Percentiles rank a stretch among this genome's conserved stretches.
Evolutionary conservation across 2,888 invertebrate genomes (phyloP).

Genomic region (Argyresthia goedartella): DNA sequence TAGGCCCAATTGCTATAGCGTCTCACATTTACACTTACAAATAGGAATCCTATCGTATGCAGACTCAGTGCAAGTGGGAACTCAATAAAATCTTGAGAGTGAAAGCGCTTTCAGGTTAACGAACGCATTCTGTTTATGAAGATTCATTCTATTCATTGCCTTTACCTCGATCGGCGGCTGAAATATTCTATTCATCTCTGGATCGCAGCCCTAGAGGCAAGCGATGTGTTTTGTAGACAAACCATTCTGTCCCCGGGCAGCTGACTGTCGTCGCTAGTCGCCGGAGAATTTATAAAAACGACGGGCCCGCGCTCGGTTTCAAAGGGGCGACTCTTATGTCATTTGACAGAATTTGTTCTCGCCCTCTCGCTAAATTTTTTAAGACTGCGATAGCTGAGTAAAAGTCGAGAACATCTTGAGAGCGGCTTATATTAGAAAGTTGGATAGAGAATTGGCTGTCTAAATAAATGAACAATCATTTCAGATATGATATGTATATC

Average conservation of each 20-base stretch:
- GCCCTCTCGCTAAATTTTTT: not conserved
- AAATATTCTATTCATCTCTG: slow-evolving; percentile 26
- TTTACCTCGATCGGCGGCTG: slow-evolving; percentile 10
- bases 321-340: not conserved
- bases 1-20: too few relatives aligned
- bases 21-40: too few relatives aligned
- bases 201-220: slow-evolving; percentile 23
- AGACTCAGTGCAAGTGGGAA: too few relatives aligned
- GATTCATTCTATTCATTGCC: slow-evolving; percentile 20
- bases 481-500: too few relatives aligned
- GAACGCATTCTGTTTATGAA: slow-evolving; percentile 18
- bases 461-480: too few relatives aligned
- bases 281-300: slow-evolving; percentile 35
- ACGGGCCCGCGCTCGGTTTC: slow-evolving; percentile 2
- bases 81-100: too few relatives aligned
- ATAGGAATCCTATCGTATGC: too few relatives aligned
- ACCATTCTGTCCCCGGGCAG: slow-evolving; percentile 13
- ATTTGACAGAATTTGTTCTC: not conserved
- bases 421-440: too few relatives aligned
- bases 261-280: slow-evolving; percentile 26
- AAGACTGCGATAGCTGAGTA: too few relatives aligned
- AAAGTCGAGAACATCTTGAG: too few relatives aligned
- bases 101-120: too few relatives aligned
- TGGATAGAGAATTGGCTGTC: too few relatives aligned
- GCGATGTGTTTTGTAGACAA: slow-evolving; percentile 19